Conservation (phyloP, 2,113 vertebrate species). For the Datnioides undecimradiatus region DNA sequence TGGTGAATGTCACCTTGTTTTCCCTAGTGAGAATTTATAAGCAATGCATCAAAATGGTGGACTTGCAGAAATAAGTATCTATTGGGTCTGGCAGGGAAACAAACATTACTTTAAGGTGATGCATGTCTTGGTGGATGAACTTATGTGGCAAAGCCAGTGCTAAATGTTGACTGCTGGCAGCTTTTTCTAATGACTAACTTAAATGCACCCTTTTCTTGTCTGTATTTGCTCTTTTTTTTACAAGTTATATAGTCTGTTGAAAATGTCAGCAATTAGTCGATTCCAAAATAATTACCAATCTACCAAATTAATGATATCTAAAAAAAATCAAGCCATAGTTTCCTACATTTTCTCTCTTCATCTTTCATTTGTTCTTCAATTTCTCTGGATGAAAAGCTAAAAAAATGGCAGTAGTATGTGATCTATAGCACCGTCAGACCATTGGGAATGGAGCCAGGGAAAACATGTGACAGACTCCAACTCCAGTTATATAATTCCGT, state of each 20-base stretch:
- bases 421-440: background rate
- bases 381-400: background rate
- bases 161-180: background rate
- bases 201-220: no score
- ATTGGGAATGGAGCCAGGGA: background rate
- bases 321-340: background rate
- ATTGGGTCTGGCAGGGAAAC: background rate
- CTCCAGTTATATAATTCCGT: background rate
- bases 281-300: no score
- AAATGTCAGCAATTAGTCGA: background rate
- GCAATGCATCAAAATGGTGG: background rate
- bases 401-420: background rate
- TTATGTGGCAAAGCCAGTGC: background rate
- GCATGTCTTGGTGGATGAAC: background rate
- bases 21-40: background rate
- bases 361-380: background rate
- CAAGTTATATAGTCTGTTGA: background rate
- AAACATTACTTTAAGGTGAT: background rate
- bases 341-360: background rate
- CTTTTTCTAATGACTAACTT: background rate
- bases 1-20: background rate
- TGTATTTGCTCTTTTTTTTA: background rate
- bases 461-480: background rate
- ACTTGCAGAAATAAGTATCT: background rate
- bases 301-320: no score